Evolutionary conservation across 2,797 vertebrate species (phyloP), one percentile per base, ranked within the genome.

Genomic region (Nannoperca australis): DNA sequence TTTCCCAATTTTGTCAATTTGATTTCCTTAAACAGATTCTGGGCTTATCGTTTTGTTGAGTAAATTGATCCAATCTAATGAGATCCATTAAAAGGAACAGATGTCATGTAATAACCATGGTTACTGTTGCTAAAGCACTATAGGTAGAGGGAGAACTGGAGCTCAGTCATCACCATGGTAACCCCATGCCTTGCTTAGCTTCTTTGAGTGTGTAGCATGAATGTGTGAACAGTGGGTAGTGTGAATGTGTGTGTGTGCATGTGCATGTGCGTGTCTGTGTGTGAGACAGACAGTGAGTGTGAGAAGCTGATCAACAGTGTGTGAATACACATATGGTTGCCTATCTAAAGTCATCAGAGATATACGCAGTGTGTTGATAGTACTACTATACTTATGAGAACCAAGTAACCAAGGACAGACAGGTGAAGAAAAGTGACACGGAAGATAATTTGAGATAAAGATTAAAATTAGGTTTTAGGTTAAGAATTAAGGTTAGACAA

Each of bases 101-200:
- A 94, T 90, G 90, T 84, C 66, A 78, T 73, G 82, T 56, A 73
- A 90, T 85, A 91, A 86, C 88, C 89, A 92, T 93, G 90, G 90
- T 79, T 88, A 92, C 90, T 63, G 87, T 92, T 92, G 87, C 88
- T 88, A 81, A 90, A 91, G 87, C 64, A 86, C 89, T 91, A 92
- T 89, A 92, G 88, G 90, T 89, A 85, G 83, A 89, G 79, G 40
- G 61, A 76, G 59, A 88, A 81, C 66, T 88, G 82, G 80, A 89
- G 89, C 89, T 90, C 83, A 84, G 85, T 85, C 87, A 87, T 94
- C 89, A 56, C 93, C 89, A 94, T 94, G 91, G 93, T 85, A 93
- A 94, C 93, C 82, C 79, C 87, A 82, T 89, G 89, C 83, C 89
- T 89, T 86, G 71, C 83, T 83, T 88, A 85, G 86, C 71, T 79